Evolutionary conservation across 2,888 invertebrate genomes (phyloP).

Genomic region (Clanis bilineata): DNA sequence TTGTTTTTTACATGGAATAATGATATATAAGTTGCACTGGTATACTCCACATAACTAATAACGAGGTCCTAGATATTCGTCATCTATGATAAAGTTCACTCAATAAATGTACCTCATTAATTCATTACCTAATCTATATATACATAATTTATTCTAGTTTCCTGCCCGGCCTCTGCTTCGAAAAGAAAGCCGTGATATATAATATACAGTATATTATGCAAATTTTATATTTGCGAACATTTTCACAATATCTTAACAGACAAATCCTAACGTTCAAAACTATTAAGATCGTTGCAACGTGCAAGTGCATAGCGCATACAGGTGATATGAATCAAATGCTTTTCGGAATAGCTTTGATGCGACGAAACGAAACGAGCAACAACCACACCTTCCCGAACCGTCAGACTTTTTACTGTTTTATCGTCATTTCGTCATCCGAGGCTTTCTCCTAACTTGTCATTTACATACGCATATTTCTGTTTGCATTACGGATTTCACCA

Average conservation of each 20-base stretch:
- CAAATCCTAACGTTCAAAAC: not conserved
- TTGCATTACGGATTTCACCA: conserved; percentile 72
- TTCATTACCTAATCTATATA: not conserved
- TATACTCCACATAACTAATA: too few relatives aligned
- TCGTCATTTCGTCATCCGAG: conserved; percentile 62
- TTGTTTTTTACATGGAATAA: too few relatives aligned
- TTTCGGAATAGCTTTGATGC: not conserved
- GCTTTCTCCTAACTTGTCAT: conserved; percentile 71
- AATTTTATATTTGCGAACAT: not conserved
- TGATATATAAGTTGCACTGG: too few relatives aligned
- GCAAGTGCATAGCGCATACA: too few relatives aligned
- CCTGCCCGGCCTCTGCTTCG: not conserved
- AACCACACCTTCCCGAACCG: conserved; percentile 47
- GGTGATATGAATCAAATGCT: not conserved
- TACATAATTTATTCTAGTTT: not conserved
- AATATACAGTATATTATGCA: not conserved
- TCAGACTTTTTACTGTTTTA: conserved; percentile 56
- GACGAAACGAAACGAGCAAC: too few relatives aligned
- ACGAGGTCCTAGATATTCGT: too few relatives aligned
- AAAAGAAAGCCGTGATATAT: conserved; percentile 4
- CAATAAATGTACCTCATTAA: not conserved
- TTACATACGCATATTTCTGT: conserved; percentile 73
- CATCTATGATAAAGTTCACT: not conserved
- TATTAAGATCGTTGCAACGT: not conserved
- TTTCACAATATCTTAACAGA: not conserved